These are phyloP conservation scores for Theretra japonica DNA, from an alignment of 2,888 invertebrate species.

Conservation along the genomic window DNA sequence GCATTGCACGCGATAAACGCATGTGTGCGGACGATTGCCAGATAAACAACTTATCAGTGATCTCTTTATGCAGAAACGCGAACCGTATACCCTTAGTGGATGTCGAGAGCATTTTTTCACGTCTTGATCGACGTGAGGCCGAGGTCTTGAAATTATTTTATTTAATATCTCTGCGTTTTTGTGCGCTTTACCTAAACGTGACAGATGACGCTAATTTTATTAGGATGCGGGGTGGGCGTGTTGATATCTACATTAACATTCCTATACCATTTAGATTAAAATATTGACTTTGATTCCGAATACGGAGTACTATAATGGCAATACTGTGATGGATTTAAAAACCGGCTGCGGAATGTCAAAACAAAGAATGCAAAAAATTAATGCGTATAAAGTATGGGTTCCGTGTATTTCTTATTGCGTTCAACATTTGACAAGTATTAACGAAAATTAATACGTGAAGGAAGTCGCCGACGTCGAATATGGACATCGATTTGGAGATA, in stretches of 20 bases:
- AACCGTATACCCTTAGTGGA: conserved; percentile 20
- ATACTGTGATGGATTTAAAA: not conserved
- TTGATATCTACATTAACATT: not conserved
- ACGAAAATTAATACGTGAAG: conserved; percentile 23
- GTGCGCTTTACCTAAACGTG: not conserved
- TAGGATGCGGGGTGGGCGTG: not conserved
- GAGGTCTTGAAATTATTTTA: not conserved
- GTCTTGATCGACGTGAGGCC: conserved; percentile 7
- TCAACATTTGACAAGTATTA: conserved; percentile 21
- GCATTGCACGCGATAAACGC: conserved; percentile 26
- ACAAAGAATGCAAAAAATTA: not conserved
- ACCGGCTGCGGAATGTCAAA: not conserved
- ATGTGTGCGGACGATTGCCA: conserved; percentile 38
- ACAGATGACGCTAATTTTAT: not conserved
- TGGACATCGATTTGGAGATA: conserved; percentile 25
- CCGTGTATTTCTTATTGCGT: conserved; percentile 1
- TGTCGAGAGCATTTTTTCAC: conserved; percentile 10
- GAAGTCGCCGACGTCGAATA: conserved; percentile 17
- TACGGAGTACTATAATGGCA: not conserved
- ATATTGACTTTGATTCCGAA: not conserved
- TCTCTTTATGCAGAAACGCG: conserved; percentile 35
- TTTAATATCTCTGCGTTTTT: not conserved
- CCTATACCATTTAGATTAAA: not conserved
- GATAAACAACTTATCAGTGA: conserved; percentile 38
- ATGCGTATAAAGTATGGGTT: not conserved